phyloP scores from a whole-genome alignment of 2,797 vertebrate species.

The Lacerta agilis region DNA sequence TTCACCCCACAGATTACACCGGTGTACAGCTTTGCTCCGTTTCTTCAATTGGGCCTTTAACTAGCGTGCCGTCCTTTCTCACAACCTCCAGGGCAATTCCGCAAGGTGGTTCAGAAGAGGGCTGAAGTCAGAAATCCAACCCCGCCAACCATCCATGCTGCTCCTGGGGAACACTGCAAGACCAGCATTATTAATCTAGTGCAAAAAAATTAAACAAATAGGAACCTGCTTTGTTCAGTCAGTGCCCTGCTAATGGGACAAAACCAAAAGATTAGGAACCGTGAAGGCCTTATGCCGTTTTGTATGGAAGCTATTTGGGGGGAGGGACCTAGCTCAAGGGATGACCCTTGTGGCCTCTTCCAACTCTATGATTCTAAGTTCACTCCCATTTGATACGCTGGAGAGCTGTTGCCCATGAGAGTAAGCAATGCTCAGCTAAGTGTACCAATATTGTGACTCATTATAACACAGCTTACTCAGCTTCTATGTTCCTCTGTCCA shows the following conservation, averaged over 20 bases:
- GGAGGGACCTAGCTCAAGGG: too few relatives aligned
- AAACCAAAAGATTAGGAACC: neutral
- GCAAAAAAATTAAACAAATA: neutral
- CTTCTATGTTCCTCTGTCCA: neutral
- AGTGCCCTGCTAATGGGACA: neutral
- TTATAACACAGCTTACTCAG: neutral
- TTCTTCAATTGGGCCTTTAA: neutral
- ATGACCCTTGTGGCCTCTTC: too few relatives aligned
- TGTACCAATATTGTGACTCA: too few relatives aligned
- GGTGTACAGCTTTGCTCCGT: neutral
- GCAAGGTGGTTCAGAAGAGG: neutral
- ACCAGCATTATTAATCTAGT: neutral
- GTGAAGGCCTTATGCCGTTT: neutral
- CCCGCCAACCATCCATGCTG: neutral
- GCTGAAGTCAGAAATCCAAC: neutral
- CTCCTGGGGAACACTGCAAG: neutral
- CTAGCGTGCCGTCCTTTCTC: neutral
- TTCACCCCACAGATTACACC: neutral
- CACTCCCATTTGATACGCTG: too few relatives aligned
- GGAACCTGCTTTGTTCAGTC: neutral
- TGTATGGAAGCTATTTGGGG: neutral
- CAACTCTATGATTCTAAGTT: too few relatives aligned
- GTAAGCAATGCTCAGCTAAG: too few relatives aligned
- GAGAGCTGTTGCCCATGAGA: too few relatives aligned
- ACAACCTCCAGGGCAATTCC: neutral